Base-by-base conservation (phyloP, 2,113 vertebrate species). In the Percina caprodes region DNA sequence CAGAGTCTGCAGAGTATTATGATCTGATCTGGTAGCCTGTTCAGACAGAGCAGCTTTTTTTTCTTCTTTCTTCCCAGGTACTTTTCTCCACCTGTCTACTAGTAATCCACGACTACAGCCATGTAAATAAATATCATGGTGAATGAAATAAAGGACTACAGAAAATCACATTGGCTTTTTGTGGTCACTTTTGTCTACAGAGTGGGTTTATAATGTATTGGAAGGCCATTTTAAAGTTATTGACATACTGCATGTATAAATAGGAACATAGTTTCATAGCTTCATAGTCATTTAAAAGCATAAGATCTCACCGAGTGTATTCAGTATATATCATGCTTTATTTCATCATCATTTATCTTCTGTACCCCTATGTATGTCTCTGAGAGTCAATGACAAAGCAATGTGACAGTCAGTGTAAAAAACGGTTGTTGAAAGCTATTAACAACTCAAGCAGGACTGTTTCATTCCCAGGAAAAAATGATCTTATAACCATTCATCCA, bases 141-240 rank as follows among this genome's bases (percentile, higher is more conserved):
- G 24, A 86, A 71, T 77, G n/a, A 79, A 86, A 92, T 88, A 89
- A 89, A 92, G 9, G 0, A 84, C 39, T 87, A 39, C 14, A 76
- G 60, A 71, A 61, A 75, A 61, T 39, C 12, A n/a, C 3, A 1
- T 45, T 71, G 75, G 1, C 48, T 73, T 74, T 70, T 60, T 74
- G 61, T 63, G 16, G 12, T 55, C 14, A 48, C 15, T 62, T 77
- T 74, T 26, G 68, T 65, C 26, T n/a, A 6, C 21, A 15, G 48
- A 52, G 26, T 60, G 71, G 55, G 15, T 1, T 68, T 1, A 35
- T 15, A 26, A 45, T 23, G 23, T 46, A 26, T 0, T 13, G 18
- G 55, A 21, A 46, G 30, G 52, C 69, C 21, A 56, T 8, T 26
- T 21, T 56, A 19, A 8, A 9, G 11, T 35, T 63, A 24, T 10